phyloP scores from a whole-genome alignment of 2,113 vertebrate species.

The Pyrgilauda ruficollis region DNA sequence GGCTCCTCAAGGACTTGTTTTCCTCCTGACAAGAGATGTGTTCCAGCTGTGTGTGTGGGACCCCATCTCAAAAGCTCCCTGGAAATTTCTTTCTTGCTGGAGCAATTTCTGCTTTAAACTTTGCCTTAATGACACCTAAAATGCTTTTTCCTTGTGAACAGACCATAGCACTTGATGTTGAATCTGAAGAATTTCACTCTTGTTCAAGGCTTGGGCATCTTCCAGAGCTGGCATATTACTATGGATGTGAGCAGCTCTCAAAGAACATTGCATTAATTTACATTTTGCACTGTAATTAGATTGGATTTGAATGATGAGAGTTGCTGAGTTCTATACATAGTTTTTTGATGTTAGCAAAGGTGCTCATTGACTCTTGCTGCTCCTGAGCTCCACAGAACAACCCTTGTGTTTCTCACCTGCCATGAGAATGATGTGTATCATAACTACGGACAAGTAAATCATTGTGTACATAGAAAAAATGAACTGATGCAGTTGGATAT shows the following conservation, averaged over 20 bases:
- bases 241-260: not conserved
- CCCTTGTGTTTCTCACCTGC: not conserved
- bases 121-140: not conserved
- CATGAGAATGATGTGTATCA: not conserved
- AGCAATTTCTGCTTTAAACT: not conserved
- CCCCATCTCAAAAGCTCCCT: not conserved
- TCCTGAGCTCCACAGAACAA: not conserved
- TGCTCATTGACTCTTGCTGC: not conserved
- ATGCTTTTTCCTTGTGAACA: not conserved
- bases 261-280: not conserved
- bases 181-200: not conserved
- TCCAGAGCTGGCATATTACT: not conserved
- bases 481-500: not conserved
- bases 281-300: not conserved
- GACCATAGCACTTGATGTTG: not conserved
- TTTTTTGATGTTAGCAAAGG: not conserved
- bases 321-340: not conserved
- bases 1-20: not conserved
- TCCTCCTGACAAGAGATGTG: not conserved
- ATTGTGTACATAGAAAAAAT: not conserved
- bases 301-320: not conserved
- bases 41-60: not conserved
- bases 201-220: not conserved
- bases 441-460: not conserved
- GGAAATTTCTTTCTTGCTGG: not conserved